Evolutionary conservation across 2,113 vertebrate genomes (phyloP).

Genomic region (Ailurus styani): DNA sequence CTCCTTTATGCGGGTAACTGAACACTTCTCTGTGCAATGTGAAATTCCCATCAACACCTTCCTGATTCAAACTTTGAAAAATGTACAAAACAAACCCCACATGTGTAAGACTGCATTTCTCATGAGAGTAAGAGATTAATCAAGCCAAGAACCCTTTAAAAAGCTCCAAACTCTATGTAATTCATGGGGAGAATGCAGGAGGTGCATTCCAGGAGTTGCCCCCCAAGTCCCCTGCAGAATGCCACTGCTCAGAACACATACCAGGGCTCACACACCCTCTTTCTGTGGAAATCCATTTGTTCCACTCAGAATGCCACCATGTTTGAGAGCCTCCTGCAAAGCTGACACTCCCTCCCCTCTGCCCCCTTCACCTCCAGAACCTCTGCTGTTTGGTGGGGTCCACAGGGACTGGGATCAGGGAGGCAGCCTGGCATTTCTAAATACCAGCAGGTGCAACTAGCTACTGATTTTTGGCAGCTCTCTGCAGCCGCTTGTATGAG

Average conservation of each 20-base stretch:
- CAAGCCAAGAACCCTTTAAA: background rate
- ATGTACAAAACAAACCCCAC: background rate
- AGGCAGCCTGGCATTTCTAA: background rate
- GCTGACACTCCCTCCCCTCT: background rate
- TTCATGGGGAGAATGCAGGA: background rate
- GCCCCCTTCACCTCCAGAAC: rapidly evolving
- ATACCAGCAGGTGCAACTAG: background rate
- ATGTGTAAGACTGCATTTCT: background rate
- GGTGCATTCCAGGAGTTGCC: background rate
- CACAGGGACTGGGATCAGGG: background rate
- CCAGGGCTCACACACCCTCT: background rate
- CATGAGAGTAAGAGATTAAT: background rate
- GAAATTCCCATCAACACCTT: background rate
- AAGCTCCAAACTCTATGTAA: background rate
- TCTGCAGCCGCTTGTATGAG: too few species aligned
- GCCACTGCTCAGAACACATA: background rate
- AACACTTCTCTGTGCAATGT: background rate
- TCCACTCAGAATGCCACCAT: background rate
- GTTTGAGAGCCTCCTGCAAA: background rate
- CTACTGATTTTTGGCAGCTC: background rate
- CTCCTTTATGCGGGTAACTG: background rate
- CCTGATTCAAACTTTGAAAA: slow-evolving; percentile 26
- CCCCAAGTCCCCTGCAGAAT: background rate
- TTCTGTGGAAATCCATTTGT: background rate
- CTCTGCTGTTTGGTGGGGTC: background rate